phyloP scores from a whole-genome alignment of 2,113 vertebrate species.

The Bufo bufo region DNA sequence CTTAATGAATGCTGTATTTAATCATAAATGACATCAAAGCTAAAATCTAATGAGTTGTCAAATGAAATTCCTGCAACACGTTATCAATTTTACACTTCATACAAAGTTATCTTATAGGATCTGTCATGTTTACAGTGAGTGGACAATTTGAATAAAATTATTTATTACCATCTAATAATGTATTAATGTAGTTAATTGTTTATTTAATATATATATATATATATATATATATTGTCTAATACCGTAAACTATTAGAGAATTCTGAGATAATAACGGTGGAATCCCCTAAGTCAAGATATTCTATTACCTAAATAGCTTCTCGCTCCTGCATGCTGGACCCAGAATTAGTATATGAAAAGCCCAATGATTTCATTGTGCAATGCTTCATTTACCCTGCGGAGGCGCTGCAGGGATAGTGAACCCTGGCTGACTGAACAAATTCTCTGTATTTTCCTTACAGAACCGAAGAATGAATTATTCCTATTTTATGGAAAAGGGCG shows the following conservation, averaged over 20 bases:
- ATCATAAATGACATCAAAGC: slow-evolving; percentile 54
- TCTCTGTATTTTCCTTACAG: slow-evolving; percentile 76
- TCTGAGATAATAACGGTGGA: no score
- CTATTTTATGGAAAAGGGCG: slow-evolving; percentile 98
- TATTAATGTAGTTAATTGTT: slow-evolving; percentile 27
- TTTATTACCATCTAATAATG: slow-evolving; percentile 63
- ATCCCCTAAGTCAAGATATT: no score
- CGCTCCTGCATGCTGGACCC: no score
- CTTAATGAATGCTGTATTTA: slow-evolving; percentile 60
- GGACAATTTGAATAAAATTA: slow-evolving; percentile 67
- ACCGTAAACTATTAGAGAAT: no score
- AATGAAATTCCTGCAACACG: slow-evolving; percentile 65
- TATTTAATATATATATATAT: background rate
- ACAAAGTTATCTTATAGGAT: slow-evolving; percentile 63
- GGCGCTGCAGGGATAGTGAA: background rate
- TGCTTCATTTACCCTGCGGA: background rate
- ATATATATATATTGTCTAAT: background rate
- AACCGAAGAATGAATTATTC: slow-evolving; percentile 94
- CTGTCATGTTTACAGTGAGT: slow-evolving; percentile 61
- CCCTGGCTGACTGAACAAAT: background rate
- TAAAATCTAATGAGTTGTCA: slow-evolving; percentile 68
- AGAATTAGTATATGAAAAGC: no score
- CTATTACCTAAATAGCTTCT: no score
- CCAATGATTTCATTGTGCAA: background rate
- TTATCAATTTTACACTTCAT: slow-evolving; percentile 64